Evolutionary conservation across 2,113 vertebrate species (phyloP), one percentile per base, ranked within the genome.

Genomic region (Willisornis vidua): DNA sequence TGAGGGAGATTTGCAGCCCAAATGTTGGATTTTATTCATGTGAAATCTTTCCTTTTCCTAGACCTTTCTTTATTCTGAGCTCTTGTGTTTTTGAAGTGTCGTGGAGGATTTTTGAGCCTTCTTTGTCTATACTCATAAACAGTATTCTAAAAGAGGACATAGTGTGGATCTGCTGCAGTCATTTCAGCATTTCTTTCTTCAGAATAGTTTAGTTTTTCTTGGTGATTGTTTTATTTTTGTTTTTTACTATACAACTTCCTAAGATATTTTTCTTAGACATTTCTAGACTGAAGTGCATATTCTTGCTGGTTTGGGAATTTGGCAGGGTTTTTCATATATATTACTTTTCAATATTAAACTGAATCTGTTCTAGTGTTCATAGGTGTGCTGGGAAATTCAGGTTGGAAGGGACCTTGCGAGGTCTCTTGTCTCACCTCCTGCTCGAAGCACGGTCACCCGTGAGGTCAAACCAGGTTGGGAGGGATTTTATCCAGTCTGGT

Each of bases 261-360:
- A 65, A 79, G 17, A 2, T 63, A n/a, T 23, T 93, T 95, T 92
- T 68, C 24, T 20, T 70, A n/a, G 24, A 45, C 55, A n/a, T 89
- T 77, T 71, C 16, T 4, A 31, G 28, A 33, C 31, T 4, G 1
- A 80, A 77, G 41, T 73, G 39, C 12, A 35, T 8, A 16, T 66
- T 90, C n/a, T 80, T 70, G 6, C 22, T 70, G 49, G 15, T 7
- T 58, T 83, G 37, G 24, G 16, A 91, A 61, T 78, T 71, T 39
- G 6, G 4, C 35, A 19, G n/a, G 26, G 0, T 0, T 52, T 54
- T 89, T 63, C 3, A 13, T 26, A 0, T 76, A 1, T 65, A 3
- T 46, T 63, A 29, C 28, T 18, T 85, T 15, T 85, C 31, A 73
- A 3, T 43, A 26, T 51, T 39, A 41, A 83, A 83, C 25, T 62